phyloP scores from a whole-genome alignment of 2,888 invertebrate genomes.

The Catocala nupta region DNA sequence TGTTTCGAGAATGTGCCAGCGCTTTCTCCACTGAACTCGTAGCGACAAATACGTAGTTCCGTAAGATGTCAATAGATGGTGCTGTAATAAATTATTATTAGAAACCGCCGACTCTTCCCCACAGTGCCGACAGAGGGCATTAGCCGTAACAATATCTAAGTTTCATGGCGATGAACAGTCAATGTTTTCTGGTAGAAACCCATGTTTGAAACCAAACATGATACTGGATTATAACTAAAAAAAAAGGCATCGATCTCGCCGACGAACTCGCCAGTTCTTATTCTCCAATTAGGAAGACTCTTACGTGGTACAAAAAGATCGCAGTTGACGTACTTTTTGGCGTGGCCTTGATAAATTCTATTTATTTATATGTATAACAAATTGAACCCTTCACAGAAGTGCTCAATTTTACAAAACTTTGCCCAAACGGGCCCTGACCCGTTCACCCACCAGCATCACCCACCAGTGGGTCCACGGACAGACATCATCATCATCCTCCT shows the following conservation, averaged over 20 bases:
- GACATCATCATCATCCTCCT: too few species aligned
- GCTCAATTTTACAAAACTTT: conserved; percentile 25
- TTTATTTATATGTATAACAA: conserved; percentile 22
- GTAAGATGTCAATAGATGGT: too few species aligned
- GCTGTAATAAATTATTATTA: too few species aligned
- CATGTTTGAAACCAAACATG: conserved; percentile 22
- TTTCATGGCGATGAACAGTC: conserved; percentile 27
- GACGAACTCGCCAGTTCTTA: conserved; percentile 26
- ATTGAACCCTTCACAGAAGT: conserved; percentile 11
- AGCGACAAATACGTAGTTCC: too few species aligned
- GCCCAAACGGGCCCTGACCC: conserved; percentile 19
- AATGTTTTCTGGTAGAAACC: conserved; percentile 17
- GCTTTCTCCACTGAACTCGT: too few species aligned
- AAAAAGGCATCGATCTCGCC: conserved; percentile 36
- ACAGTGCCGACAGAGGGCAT: too few species aligned
- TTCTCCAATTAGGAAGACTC: conserved; percentile 23
- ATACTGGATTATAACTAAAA: conserved; percentile 27
- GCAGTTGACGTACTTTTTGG: conserved; percentile 25
- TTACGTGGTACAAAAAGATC: conserved; percentile 24
- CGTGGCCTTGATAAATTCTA: conserved; percentile 19
- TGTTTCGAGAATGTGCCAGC: too few species aligned
- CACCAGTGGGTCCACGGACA: too few species aligned
- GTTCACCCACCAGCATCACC: too few species aligned
- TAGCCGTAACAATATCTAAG: too few species aligned
- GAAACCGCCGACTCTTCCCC: too few species aligned